Evolutionary conservation across 2,113 vertebrate species (phyloP).

Genomic region (Cepphus grylle): DNA sequence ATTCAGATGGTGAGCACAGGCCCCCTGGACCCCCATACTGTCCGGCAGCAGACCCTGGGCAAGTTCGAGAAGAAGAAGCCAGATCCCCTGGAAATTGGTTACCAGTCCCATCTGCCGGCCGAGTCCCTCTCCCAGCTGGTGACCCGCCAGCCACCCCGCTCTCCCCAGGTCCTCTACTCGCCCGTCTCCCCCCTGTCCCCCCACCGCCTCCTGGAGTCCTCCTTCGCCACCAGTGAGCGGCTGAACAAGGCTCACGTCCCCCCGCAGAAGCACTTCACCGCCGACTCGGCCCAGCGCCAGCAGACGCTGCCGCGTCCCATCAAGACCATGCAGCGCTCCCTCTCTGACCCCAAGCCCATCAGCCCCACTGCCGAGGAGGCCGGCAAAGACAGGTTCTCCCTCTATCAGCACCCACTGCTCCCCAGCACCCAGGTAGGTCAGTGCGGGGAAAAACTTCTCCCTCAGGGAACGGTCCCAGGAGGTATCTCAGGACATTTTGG

Average conservation of each 20-base stretch:
- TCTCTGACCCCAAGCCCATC: slow-evolving; percentile 97
- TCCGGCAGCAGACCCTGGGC: slow-evolving; percentile 80
- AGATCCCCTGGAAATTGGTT: slow-evolving; percentile 94
- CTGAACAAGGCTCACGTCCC: slow-evolving; percentile 97
- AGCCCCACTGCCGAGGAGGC: slow-evolving; percentile 96
- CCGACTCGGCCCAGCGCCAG: slow-evolving; percentile 87
- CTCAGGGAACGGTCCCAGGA: background rate
- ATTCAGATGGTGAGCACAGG: slow-evolving; percentile 88
- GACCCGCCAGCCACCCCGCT: slow-evolving; percentile 90
- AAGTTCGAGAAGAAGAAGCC: slow-evolving; percentile 95
- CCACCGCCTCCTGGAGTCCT: slow-evolving; percentile 92
- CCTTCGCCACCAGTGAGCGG: slow-evolving; percentile 92
- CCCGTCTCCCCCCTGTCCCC: slow-evolving; percentile 95
- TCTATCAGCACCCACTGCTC: slow-evolving; percentile 89
- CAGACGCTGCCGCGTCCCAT: slow-evolving; percentile 93
- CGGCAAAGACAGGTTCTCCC: slow-evolving; percentile 88
- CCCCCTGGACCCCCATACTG: slow-evolving; percentile 72
- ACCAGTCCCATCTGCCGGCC: slow-evolving; percentile 86
- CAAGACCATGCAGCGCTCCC: slow-evolving; percentile 95
- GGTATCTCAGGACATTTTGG: background rate
- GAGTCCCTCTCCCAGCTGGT: slow-evolving; percentile 89
- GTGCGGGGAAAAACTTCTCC: background rate
- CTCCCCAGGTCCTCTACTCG: slow-evolving; percentile 97
- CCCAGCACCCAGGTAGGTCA: slow-evolving; percentile 89
- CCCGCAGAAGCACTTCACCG: slow-evolving; percentile 92